Evolutionary conservation across 2,888 invertebrate species (phyloP).

Genomic region (Lampropteryx suffumata): DNA sequence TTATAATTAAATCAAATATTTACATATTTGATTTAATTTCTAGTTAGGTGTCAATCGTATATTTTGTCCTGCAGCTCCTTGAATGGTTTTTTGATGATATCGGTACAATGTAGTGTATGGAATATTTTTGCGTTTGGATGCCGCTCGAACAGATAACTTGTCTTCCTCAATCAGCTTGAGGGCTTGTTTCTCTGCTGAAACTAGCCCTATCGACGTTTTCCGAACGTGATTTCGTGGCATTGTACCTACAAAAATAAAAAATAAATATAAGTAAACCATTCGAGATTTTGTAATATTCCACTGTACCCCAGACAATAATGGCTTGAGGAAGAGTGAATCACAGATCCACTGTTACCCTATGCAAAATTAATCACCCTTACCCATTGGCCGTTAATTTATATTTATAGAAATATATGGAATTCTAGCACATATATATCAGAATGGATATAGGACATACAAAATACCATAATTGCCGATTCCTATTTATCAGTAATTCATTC

Average conservation of each 20-base stretch:
- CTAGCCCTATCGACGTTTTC: slow-evolving; percentile 13
- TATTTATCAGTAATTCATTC: slow-evolving; percentile 9
- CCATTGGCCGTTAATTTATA: slow-evolving; percentile 5
- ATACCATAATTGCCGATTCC: slow-evolving; percentile 7
- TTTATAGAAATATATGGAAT: slow-evolving; percentile 6
- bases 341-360: too few species aligned
- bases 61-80: slow-evolving; percentile 3
- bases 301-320: too few species aligned
- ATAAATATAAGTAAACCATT: slow-evolving; percentile 5
- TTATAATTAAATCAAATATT: too few species aligned
- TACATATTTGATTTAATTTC: slow-evolving; percentile 9
- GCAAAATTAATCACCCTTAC: slow-evolving; percentile 9
- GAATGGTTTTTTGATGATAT: slow-evolving; percentile 10
- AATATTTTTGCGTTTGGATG: slow-evolving; percentile 9
- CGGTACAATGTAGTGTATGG: slow-evolving; percentile 11
- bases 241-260: slow-evolving; percentile 16
- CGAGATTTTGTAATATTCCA: slow-evolving; percentile 7
- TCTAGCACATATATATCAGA: slow-evolving; percentile 9
- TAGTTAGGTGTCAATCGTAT: slow-evolving; percentile 12
- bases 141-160: slow-evolving; percentile 5
- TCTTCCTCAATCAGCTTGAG: slow-evolving; percentile 9
- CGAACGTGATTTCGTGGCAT: too few species aligned
- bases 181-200: slow-evolving; percentile 7
- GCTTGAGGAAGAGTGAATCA: too few species aligned
- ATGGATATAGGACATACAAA: too few species aligned